Percentiles rank a stretch among this genome's conserved stretches.
phyloP scores from a whole-genome alignment of 1,140 invertebrate species.

The Monochamus saltuarius region DNA sequence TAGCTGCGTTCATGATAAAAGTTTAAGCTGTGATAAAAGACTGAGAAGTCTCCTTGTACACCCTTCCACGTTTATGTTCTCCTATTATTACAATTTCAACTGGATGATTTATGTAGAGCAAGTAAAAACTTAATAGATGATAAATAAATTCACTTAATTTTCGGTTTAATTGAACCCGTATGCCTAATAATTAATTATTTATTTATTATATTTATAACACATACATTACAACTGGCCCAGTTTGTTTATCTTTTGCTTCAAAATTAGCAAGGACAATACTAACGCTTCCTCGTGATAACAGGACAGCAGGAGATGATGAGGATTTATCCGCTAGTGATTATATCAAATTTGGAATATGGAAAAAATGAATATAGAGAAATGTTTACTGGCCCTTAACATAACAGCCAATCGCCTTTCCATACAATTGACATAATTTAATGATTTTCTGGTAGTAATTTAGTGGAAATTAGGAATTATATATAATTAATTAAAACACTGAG shows the following conservation, averaged over 20 bases:
- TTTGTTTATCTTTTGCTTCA: slow-evolving; percentile 3
- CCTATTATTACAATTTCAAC: slow-evolving; percentile 36
- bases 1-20: too few relatives aligned
- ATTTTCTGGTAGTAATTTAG: too few relatives aligned
- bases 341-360: not conserved
- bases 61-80: slow-evolving; percentile 22
- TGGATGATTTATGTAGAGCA: slow-evolving; percentile 47
- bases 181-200: not conserved
- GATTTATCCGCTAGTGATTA: not conserved
- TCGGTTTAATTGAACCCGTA: not conserved
- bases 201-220: not conserved
- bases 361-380: slow-evolving; percentile 10
- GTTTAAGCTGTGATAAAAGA: too few relatives aligned
- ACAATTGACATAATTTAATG: too few relatives aligned
- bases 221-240: too few relatives aligned
- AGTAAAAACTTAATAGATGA: slow-evolving; percentile 5
- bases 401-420: too few relatives aligned
- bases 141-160: not conserved
- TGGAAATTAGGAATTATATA: too few relatives aligned
- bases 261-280: slow-evolving; percentile 33
- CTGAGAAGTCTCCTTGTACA: not conserved
- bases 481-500: too few relatives aligned
- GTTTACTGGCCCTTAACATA: too few relatives aligned
- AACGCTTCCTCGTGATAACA: slow-evolving; percentile 31
- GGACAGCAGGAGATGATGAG: slow-evolving; percentile 12